phyloP scores from a whole-genome alignment of 2,113 vertebrate species.

The Etheostoma spectabile region DNA sequence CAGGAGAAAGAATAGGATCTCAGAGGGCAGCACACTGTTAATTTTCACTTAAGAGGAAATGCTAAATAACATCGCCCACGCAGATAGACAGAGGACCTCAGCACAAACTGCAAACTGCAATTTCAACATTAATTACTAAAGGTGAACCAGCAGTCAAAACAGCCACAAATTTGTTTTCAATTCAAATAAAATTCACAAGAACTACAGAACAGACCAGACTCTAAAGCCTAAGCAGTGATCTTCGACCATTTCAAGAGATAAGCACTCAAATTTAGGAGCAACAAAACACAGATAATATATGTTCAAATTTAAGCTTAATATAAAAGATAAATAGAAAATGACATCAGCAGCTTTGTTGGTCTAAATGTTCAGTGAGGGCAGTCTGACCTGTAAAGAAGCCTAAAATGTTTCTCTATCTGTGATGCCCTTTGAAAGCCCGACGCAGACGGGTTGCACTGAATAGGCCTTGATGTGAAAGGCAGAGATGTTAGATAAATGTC shows the following conservation, averaged over 20 bases:
- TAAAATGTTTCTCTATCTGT: constrained; percentile 57
- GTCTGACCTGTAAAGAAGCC: constrained; percentile 70
- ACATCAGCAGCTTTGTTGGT: constrained; percentile 57
- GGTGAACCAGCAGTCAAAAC: constrained; percentile 74
- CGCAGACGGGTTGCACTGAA: constrained; percentile 74
- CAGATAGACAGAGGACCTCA: constrained; percentile 56
- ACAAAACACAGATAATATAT: constrained; percentile 36
- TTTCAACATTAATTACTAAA: constrained; percentile 71
- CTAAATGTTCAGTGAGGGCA: constrained; percentile 62
- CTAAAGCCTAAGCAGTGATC: constrained; percentile 13
- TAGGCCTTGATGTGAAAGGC: constrained; percentile 79
- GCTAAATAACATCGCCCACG: constrained; percentile 57
- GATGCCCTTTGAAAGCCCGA: constrained; percentile 72
- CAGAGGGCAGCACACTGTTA: constrained; percentile 33
- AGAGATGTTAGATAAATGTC: constrained; percentile 84
- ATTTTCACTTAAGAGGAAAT: constrained; percentile 52
- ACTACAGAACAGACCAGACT: constrained; percentile 15
- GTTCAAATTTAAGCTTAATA: constrained; percentile 24
- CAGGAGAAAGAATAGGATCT: constrained; percentile 38
- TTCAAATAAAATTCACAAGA: no score
- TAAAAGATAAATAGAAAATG: constrained; percentile 42
- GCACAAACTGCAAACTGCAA: constrained; percentile 56
- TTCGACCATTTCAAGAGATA: constrained; percentile 15
- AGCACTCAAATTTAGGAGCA: constrained; percentile 17
- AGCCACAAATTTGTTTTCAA: constrained; percentile 44